Evolutionary conservation across 2,888 invertebrate genomes (phyloP).

Genomic region (Leucophenga maculata): DNA sequence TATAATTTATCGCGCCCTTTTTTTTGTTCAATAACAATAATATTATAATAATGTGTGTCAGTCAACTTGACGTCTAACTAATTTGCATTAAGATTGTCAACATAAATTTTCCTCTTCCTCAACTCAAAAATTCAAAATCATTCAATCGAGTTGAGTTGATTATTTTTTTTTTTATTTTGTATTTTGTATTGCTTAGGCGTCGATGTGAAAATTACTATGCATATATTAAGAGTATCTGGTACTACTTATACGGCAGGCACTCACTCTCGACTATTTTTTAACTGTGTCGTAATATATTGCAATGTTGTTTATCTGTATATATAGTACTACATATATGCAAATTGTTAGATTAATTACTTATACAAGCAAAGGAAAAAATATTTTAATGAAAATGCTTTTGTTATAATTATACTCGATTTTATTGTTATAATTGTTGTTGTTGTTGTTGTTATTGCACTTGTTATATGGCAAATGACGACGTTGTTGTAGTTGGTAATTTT

Average conservation of each 20-base stretch:
- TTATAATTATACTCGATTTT: constrained; percentile 24
- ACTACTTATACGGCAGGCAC: too few species aligned
- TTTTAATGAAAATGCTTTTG: constrained; percentile 9
- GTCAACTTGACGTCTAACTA: neutral
- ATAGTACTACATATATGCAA: constrained; percentile 47
- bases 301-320: neutral
- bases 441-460: constrained; percentile 12
- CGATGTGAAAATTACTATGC: constrained; percentile 48
- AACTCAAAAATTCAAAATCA: neutral
- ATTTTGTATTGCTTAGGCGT: neutral
- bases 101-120: neutral
- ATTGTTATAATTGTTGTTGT: constrained; percentile 10
- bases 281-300: too few species aligned
- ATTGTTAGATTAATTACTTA: constrained; percentile 57
- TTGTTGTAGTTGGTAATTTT: neutral
- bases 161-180: neutral
- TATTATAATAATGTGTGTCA: neutral
- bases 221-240: constrained; percentile 9
- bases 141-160: neutral
- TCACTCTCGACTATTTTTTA: too few species aligned
- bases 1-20: too few species aligned
- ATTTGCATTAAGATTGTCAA: neutral
- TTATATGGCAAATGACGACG: neutral
- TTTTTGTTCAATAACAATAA: neutral
- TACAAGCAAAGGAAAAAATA: neutral